A percentile compares a stretch with the other conserved stretches of the same genome.
Evolutionary conservation across 2,888 invertebrate genomes (phyloP).

Genomic region (Byasa hedistus): DNA sequence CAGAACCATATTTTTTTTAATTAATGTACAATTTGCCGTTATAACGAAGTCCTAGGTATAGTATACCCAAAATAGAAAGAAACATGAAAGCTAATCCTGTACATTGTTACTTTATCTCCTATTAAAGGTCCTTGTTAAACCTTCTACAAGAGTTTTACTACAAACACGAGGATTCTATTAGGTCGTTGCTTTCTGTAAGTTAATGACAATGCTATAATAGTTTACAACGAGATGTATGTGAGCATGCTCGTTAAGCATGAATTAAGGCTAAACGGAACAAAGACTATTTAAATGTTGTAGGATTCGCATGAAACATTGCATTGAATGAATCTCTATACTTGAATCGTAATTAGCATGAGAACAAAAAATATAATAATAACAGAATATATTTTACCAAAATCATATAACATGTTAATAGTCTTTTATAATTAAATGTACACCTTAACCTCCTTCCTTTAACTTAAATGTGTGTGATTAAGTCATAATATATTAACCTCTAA

Average conservation of each 20-base stretch:
- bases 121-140: too few species aligned
- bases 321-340: conserved; percentile 13
- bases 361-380: conserved; percentile 1
- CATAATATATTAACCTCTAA: too few species aligned
- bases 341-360: conserved; percentile 17
- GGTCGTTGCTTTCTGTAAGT: background rate
- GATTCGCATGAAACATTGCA: conserved; percentile 18
- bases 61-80: too few species aligned
- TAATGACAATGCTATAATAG: conserved; percentile 1
- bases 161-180: background rate
- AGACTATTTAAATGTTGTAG: conserved; percentile 17
- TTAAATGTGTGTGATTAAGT: background rate
- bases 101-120: too few species aligned
- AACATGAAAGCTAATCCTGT: too few species aligned
- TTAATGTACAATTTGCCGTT: too few species aligned
- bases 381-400: background rate
- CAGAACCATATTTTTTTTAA: too few species aligned
- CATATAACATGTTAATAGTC: background rate
- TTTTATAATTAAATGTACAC: too few species aligned
- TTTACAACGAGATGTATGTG: conserved; percentile 11
- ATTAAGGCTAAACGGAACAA: conserved; percentile 22
- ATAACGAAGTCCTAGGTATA: too few species aligned
- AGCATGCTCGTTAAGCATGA: background rate
- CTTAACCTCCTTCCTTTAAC: background rate
- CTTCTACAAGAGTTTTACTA: too few species aligned